Evolutionary conservation across 2,797 vertebrate species (phyloP).

Genomic region (Amblyopsis hoosieri): DNA sequence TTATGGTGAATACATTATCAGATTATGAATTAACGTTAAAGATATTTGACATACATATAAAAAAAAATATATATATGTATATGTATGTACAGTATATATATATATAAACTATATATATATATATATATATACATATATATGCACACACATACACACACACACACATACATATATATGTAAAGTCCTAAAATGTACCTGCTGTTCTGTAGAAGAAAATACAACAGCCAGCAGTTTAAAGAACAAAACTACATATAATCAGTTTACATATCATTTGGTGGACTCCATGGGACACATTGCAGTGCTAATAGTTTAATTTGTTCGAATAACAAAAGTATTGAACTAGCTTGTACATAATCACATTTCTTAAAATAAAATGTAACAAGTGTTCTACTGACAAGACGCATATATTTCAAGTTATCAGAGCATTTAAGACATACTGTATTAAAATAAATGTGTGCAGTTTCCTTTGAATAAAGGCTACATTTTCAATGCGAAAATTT

Average conservation of each 20-base stretch:
- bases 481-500: too few relatives aligned
- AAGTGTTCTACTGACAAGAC: background rate
- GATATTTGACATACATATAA: too few relatives aligned
- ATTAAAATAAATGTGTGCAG: background rate
- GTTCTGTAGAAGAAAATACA: too few relatives aligned
- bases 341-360: background rate
- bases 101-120: too few relatives aligned
- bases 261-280: background rate
- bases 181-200: too few relatives aligned
- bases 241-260: background rate
- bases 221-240: background rate
- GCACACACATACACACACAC: too few relatives aligned
- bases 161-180: too few relatives aligned
- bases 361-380: background rate
- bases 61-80: background rate
- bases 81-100: too few relatives aligned
- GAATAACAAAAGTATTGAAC: too few relatives aligned
- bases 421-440: conserved; percentile 13
- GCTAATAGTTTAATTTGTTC: too few relatives aligned
- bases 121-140: too few relatives aligned
- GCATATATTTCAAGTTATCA: background rate
- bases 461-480: conserved; percentile 5
- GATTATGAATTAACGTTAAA: conserved; percentile 10
- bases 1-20: conserved; percentile 14
- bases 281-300: too few relatives aligned